Evolutionary conservation across 1,140 invertebrate genomes (phyloP), one percentile per base, ranked within the genome.

Genomic region (Lepidurus packardi): DNA sequence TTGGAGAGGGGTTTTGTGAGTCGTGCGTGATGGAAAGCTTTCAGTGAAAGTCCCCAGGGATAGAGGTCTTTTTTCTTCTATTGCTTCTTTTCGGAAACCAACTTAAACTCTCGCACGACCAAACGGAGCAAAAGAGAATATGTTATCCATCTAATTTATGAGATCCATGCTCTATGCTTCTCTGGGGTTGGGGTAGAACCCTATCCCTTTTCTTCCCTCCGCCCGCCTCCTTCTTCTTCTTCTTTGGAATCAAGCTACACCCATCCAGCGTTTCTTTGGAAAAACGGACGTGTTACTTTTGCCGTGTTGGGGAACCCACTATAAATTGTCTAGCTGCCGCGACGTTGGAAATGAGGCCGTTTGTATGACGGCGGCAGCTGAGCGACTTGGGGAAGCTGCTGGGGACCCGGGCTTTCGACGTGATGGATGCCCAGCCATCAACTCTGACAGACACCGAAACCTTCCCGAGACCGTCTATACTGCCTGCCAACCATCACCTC

Each of bases 211-310:
- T 5, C 53, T 65, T 1, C 21, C 8, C 9, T 21, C n/a, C 13
- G 16, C 53, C 53, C 53, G 9, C 16, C 53, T 65, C n/a, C 13
- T 65, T 65, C 21, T 65, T 65, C 16, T 65, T 65, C 21, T 21
- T 65, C 21, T 65, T 65, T 0, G 16, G 53, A 65, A 65, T 65
- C 53, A 65, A 65, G 53, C 53, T 34, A 65, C 13, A 65, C 53
- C 8, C 53, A 65, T 65, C n/a, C 53, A 9, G 9, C 53, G 53
- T 65, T 65, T 65, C 53, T 65, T 65, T 47, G 45, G 53, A 7
- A 65, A 65, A 78, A 78, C 78, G 78, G 78, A 78, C 78, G 78
- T 78, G 78, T 75, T 78, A 78, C 78, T 78, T 73, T 78, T 42
- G 78, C 75, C 78, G 34, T 47, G 47, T 74, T 73, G 73, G 75